Base-by-base conservation (phyloP, 2,113 vertebrate species). In the Morone chrysops region DNA sequence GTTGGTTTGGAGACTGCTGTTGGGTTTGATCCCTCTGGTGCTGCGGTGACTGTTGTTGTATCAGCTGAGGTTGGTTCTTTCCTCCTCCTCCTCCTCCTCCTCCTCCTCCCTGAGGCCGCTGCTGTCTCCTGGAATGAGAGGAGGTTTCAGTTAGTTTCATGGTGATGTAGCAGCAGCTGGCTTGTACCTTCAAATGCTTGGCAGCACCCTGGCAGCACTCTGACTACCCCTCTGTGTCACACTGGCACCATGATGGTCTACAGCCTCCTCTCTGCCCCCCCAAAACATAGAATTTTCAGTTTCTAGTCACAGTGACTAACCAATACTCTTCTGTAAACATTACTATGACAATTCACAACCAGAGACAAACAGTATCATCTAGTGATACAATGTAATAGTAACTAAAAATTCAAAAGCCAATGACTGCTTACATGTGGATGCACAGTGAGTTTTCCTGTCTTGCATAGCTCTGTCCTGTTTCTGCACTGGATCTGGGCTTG, bases 91-190 rank as follows among this genome's bases (percentile, higher is more conserved):
- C 92, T 0, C 94, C 97, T 0, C 80, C 75, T 4, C 77, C 83
- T 2, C 87, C 82, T 0, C 82, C 81, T 4, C 72, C 86, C 59
- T 96, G 96, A 67, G 95, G 87, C 87, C 97, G 96, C 90, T 98
- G 97, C 81, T 97, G 97, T 93, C 95, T 96, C 94, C 98, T 99
- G 92, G 43, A 95, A 96, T 88, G 54, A 90, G 81, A 88, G 61
- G 53, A 85, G 63, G 56, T 75, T 71, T 83, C 72, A 60, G 71
- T 93, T 87, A 92, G 90, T 45, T 1, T 75, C 45, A 78, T 73
- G 77, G 67, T 54, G 61, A 80, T 80, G 77, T 8, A 51, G 72
- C 51, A 66, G 60, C 77, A 76, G 47, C 61, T 75, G 54, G 43
- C 38, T 61, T 38, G 22, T n/a, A 66, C 43, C 68, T 74, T 38